Evolutionary conservation across 1,140 invertebrate genomes (phyloP).

Genomic region (Chironomus tepperi): DNA sequence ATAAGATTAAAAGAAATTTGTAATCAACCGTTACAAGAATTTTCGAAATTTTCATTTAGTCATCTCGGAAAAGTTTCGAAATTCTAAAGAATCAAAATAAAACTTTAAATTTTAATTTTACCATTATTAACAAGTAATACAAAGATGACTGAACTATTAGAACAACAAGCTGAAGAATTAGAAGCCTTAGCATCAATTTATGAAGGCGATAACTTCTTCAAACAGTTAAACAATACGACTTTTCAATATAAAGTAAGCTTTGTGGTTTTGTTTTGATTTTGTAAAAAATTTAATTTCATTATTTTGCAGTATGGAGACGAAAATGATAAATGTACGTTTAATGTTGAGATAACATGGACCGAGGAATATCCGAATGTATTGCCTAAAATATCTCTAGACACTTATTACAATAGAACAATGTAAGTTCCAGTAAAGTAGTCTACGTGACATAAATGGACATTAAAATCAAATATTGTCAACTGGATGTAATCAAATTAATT

Average conservation of each 20-base stretch:
- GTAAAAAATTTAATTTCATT: constrained; percentile 25
- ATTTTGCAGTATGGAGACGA: constrained; percentile 71
- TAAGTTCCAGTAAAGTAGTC: constrained; percentile 46
- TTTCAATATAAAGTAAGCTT: constrained; percentile 83
- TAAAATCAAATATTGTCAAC: no score
- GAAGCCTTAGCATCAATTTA: constrained; percentile 90
- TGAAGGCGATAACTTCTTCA: constrained; percentile 83
- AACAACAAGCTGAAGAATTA: constrained; percentile 76
- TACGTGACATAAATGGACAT: constrained; percentile 22
- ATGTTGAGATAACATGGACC: constrained; percentile 81
- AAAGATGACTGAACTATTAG: constrained; percentile 47
- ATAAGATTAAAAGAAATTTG: no score
- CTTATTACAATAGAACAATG: constrained; percentile 91
- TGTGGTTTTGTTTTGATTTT: constrained; percentile 25
- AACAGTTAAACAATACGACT: constrained; percentile 61
- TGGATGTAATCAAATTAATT: constrained; percentile 26
- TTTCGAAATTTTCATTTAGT: no score
- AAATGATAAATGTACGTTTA: constrained; percentile 68
- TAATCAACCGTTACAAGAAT: no score
- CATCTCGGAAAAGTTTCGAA: no score
- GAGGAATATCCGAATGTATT: constrained; percentile 73
- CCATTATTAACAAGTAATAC: no score
- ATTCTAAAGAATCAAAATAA: no score
- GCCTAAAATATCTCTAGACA: constrained; percentile 76
- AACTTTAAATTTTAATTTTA: neutral